A percentile compares a stretch with the other conserved stretches of the same genome.
Evolutionary conservation across 2,113 vertebrate genomes (phyloP).

Genomic region (Hemibagrus wyckioides): DNA sequence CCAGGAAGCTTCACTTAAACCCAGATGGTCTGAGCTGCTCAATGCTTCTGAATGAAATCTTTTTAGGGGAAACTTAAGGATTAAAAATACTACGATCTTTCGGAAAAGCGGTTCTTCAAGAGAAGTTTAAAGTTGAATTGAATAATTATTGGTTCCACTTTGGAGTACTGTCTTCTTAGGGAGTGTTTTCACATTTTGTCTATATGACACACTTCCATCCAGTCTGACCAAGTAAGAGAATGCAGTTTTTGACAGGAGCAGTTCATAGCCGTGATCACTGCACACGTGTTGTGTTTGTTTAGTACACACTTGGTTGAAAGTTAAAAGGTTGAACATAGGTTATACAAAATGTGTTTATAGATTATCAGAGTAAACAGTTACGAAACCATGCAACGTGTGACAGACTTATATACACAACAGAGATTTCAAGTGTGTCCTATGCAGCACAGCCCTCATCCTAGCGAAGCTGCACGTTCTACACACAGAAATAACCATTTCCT

Average conservation of each 20-base stretch:
- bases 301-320: constrained; percentile 2
- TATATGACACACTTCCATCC: no score
- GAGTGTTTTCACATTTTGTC: not conserved
- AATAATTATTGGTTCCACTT: not conserved
- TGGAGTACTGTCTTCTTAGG: no score
- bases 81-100: not conserved
- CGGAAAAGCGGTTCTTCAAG: not conserved
- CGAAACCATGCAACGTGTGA: not conserved
- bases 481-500: not conserved
- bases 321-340: not conserved
- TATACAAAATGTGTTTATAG: constrained; percentile 18
- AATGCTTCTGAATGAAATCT: not conserved
- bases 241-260: not conserved
- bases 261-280: not conserved
- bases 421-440: not conserved
- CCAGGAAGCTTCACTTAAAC: not conserved
- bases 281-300: not conserved
- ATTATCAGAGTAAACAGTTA: constrained; percentile 44
- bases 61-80: not conserved
- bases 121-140: not conserved
- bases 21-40: not conserved
- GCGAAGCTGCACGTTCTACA: not conserved
- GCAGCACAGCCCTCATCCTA: not conserved
- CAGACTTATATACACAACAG: constrained; percentile 2
- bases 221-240: not conserved